These are phyloP conservation scores for Drosophila sulfurigaster DNA, from an alignment of 1,140 invertebrate genomes.

Conservation along the genomic window DNA sequence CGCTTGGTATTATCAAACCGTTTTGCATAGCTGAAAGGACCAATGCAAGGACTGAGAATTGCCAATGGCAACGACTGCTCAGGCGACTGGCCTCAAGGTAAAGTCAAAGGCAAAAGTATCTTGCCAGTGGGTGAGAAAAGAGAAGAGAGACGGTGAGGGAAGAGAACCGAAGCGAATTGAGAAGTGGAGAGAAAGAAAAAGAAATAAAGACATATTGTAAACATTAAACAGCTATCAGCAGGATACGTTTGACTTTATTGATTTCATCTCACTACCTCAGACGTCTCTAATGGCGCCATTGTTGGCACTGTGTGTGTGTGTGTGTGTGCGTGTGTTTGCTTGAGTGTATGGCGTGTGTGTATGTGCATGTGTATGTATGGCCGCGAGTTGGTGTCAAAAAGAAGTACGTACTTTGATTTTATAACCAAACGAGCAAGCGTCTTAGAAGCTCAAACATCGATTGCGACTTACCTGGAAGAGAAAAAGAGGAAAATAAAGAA, in stretches of 20 bases:
- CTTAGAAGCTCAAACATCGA: conserved; percentile 34
- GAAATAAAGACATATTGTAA: conserved; percentile 82
- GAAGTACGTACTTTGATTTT: conserved; percentile 81
- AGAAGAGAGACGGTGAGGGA: conserved; percentile 6
- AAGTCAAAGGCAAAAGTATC: conserved; percentile 72
- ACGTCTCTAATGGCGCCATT: conserved; percentile 42
- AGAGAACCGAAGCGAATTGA: conserved; percentile 3
- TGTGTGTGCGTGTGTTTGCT: neutral
- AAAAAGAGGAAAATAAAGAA: conserved; percentile 59
- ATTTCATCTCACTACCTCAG: conserved; percentile 60
- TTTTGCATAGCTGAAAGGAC: conserved; percentile 61
- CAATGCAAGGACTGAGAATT: conserved; percentile 38
- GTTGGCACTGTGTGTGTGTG: conserved; percentile 37
- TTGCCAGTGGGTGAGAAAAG: neutral
- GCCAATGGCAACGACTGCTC: conserved; percentile 27
- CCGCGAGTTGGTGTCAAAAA: conserved; percentile 43
- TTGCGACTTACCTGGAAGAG: conserved; percentile 66
- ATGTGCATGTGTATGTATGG: conserved; percentile 17
- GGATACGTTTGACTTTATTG: conserved; percentile 81
- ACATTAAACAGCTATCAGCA: conserved; percentile 82
- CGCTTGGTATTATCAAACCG: conserved; percentile 70
- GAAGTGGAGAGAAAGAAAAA: conserved; percentile 5
- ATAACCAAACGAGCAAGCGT: conserved; percentile 69
- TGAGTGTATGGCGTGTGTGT: conserved; percentile 15
- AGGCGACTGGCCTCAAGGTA: conserved; percentile 65